Evolutionary conservation across 2,797 vertebrate species (phyloP).

Genomic region (Liasis olivaceus): DNA sequence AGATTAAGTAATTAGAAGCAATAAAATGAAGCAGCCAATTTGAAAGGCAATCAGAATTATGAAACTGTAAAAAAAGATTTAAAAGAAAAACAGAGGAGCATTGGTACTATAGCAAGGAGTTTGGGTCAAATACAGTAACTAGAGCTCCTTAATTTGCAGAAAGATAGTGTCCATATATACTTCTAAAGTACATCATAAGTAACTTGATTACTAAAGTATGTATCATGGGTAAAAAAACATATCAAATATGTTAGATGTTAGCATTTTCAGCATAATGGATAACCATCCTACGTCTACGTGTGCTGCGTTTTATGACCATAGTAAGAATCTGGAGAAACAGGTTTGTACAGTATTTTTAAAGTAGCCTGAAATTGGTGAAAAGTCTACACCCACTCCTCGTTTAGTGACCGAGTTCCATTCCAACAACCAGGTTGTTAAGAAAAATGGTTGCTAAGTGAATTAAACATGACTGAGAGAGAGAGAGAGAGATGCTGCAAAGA

Average conservation of each 20-base stretch:
- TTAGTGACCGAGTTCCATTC: no score
- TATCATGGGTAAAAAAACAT: background rate
- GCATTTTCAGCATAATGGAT: background rate
- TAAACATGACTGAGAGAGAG: no score
- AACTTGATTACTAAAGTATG: background rate
- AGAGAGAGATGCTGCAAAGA: no score
- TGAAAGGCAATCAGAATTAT: constrained; percentile 94
- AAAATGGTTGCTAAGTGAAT: no score
- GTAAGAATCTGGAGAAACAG: background rate
- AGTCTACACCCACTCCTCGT: no score
- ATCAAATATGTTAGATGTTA: background rate
- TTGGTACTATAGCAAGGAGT: background rate
- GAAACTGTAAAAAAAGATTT: constrained; percentile 79
- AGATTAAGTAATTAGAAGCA: constrained; percentile 98
- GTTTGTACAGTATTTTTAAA: background rate
- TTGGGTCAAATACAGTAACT: background rate
- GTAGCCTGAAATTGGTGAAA: background rate
- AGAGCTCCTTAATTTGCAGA: background rate
- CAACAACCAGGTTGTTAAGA: no score
- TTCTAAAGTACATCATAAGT: background rate
- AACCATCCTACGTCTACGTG: background rate
- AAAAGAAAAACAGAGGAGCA: background rate
- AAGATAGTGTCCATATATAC: background rate
- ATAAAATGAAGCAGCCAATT: constrained; percentile 98
- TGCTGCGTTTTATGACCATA: background rate